Evolutionary conservation across 2,888 invertebrate genomes (phyloP).

Genomic region (Gymnoscelis rufifasciata): DNA sequence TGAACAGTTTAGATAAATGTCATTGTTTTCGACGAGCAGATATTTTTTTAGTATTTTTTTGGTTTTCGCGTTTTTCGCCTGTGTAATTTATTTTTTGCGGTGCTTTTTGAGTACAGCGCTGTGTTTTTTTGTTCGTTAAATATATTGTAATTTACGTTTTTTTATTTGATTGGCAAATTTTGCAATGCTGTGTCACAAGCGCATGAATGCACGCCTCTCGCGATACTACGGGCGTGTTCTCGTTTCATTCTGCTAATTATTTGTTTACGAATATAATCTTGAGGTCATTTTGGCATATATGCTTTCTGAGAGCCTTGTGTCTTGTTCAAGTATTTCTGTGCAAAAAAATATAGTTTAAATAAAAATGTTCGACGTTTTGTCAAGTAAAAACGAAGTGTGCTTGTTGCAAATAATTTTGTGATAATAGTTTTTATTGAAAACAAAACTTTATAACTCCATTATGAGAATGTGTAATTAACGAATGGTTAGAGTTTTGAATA

Average conservation of each 20-base stretch:
- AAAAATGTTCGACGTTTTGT: too few species aligned
- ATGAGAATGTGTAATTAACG: too few species aligned
- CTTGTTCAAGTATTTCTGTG: conserved; percentile 2
- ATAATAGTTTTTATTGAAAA: too few species aligned
- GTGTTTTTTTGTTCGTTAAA: neutral
- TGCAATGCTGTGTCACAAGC: conserved; percentile 10
- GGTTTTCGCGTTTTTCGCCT: too few species aligned
- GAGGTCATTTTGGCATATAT: conserved; percentile 22
- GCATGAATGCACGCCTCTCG: conserved; percentile 11
- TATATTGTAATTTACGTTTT: neutral
- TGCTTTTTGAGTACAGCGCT: neutral
- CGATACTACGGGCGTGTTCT: conserved; percentile 11
- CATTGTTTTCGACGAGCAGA: neutral
- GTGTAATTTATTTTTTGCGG: too few species aligned
- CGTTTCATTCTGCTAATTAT: conserved; percentile 19
- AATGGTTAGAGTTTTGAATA: too few species aligned
- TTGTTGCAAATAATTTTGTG: too few species aligned
- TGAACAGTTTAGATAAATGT: neutral
- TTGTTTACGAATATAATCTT: conserved; percentile 24
- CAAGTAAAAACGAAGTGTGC: too few species aligned
- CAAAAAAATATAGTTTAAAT: neutral
- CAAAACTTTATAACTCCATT: too few species aligned
- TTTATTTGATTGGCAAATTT: neutral
- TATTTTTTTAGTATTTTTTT: too few species aligned
- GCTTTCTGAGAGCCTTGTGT: conserved; percentile 18